These are phyloP conservation scores for Colistium nudipinnis DNA, from an alignment of 2,113 vertebrate genomes.

Conservation along the genomic window DNA sequence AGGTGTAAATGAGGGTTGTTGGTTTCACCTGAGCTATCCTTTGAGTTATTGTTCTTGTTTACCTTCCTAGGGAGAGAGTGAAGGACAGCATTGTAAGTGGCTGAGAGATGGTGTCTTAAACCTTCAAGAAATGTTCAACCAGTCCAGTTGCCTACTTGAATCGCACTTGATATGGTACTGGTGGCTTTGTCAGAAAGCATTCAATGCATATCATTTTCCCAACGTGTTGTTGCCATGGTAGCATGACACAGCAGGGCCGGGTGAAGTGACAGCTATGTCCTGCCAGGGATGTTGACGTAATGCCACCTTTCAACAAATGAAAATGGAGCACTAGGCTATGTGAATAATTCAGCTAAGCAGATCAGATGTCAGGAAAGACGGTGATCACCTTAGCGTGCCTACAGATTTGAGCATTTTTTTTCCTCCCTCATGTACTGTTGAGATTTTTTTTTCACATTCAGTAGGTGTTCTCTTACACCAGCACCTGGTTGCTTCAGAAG, in stretches of 20 bases:
- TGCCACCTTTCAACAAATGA: conserved; percentile 60
- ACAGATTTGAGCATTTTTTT: conserved; percentile 14
- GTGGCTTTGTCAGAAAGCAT: conserved; percentile 13
- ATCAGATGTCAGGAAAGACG: conserved; percentile 57
- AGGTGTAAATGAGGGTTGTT: no score
- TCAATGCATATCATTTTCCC: conserved; percentile 20
- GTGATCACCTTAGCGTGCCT: conserved; percentile 25
- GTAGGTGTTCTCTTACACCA: conserved; percentile 13
- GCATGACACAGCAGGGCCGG: conserved; percentile 60
- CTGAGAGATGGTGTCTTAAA: no score
- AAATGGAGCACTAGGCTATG: conserved; percentile 59
- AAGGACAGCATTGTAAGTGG: no score
- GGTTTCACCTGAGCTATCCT: no score
- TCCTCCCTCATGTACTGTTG: conserved; percentile 1
- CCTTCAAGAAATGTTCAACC: no score
- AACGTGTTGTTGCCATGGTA: conserved; percentile 66
- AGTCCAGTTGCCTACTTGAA: no score
- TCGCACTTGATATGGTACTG: no score
- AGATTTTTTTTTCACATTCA: conserved; percentile 15
- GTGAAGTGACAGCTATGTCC: conserved; percentile 48
- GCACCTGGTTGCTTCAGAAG: background rate
- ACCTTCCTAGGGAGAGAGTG: no score
- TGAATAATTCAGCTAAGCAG: conserved; percentile 74
- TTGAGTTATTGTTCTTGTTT: no score
- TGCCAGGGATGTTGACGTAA: conserved; percentile 54